Percentiles rank a stretch among this genome's conserved stretches.
phyloP scores from a whole-genome alignment of 2,888 invertebrate species.

The Cephus nigrinus region DNA sequence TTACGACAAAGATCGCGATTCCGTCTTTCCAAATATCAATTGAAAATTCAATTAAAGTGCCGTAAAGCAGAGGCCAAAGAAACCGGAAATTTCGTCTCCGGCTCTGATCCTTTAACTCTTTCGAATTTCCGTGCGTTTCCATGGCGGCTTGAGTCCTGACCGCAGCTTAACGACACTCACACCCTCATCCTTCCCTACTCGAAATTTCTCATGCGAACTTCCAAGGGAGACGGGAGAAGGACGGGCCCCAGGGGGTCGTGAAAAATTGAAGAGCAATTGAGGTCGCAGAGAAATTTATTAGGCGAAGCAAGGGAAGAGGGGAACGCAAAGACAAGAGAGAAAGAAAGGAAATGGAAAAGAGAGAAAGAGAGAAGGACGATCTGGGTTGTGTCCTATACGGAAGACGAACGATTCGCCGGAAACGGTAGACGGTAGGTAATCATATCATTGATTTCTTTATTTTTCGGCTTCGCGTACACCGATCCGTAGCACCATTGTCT shows the following conservation, averaged over 20 bases:
- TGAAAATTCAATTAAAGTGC: no score
- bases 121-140: no score
- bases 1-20: neutral
- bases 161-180: no score
- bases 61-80: no score
- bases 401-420: neutral
- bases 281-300: neutral
- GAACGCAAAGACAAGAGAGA: neutral
- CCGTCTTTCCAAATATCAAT: no score
- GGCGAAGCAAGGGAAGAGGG: neutral
- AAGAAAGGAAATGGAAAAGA: neutral
- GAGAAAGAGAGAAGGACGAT: neutral
- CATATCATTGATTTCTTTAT: conserved; percentile 19
- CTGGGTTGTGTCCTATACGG: neutral
- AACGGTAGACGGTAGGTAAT: conserved; percentile 20
- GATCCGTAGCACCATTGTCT: no score
- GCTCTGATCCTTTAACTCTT: no score
- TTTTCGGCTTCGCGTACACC: neutral
- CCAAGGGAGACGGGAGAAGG: no score
- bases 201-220: no score
- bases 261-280: conserved; percentile 2
- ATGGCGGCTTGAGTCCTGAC: no score
- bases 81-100: no score
- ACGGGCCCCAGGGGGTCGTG: neutral
- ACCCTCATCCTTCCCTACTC: no score